Evolutionary conservation across 2,113 vertebrate genomes (phyloP).

Genomic region (Takifugu bimaculatus): DNA sequence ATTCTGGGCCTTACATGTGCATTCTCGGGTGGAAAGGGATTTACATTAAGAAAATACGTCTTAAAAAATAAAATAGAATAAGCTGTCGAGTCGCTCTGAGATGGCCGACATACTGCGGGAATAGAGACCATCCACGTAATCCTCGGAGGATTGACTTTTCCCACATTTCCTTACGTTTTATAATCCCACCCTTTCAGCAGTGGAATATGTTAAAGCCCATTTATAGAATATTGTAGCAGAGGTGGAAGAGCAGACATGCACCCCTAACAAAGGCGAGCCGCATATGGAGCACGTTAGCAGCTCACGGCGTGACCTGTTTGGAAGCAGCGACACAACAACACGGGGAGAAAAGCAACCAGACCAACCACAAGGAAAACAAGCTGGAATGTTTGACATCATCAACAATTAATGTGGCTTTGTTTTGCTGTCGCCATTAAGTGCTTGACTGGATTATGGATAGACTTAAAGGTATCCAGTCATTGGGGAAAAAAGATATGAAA

Average conservation of each 20-base stretch:
- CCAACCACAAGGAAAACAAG: neutral
- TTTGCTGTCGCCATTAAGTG: neutral
- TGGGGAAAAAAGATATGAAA: neutral
- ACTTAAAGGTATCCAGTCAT: slow-evolving; percentile 4
- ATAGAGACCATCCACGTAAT: slow-evolving; percentile 11
- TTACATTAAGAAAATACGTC: slow-evolving; percentile 5
- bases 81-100: neutral
- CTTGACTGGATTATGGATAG: neutral
- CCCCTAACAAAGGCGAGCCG: slow-evolving; percentile 17
- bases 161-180: slow-evolving; percentile 3
- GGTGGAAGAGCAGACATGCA: slow-evolving; percentile 25
- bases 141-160: slow-evolving; percentile 13
- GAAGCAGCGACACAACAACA: slow-evolving; percentile 14
- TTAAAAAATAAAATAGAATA: neutral
- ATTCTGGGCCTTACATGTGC: slow-evolving; percentile 1
- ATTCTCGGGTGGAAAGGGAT: slow-evolving; percentile 18
- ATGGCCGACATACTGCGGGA: neutral
- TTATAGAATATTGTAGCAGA: slow-evolving; percentile 19
- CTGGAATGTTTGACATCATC: slow-evolving; percentile 1
- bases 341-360: slow-evolving; percentile 12
- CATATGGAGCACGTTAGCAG: slow-evolving; percentile 38
- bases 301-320: slow-evolving; percentile 35
- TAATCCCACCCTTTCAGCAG: slow-evolving; percentile 18
- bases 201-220: slow-evolving; percentile 21
- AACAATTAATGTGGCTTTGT: neutral